Evolutionary conservation across 2,113 vertebrate species (phyloP).

Genomic region (Ceyx cyanopectus): DNA sequence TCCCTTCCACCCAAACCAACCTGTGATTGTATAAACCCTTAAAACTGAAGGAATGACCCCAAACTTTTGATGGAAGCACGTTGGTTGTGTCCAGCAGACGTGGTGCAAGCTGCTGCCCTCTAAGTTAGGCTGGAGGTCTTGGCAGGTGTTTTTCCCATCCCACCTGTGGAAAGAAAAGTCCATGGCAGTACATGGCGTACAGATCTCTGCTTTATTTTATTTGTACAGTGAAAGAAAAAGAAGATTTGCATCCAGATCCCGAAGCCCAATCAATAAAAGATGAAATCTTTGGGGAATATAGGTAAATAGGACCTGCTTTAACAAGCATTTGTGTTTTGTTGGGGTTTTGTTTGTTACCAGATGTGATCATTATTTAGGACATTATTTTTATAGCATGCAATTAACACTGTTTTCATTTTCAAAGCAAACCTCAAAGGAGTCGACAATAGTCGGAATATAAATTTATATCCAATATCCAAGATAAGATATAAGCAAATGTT

Average conservation of each 20-base stretch:
- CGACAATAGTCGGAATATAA: slow-evolving; percentile 9
- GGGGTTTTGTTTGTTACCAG: slow-evolving; percentile 41
- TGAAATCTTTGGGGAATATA: slow-evolving; percentile 97
- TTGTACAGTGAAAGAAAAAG: slow-evolving; percentile 94
- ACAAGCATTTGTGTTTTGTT: slow-evolving; percentile 1
- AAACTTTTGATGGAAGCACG: background rate
- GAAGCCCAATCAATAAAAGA: slow-evolving; percentile 96
- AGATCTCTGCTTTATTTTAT: slow-evolving; percentile 60
- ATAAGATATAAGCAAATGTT: slow-evolving; percentile 66
- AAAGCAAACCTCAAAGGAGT: slow-evolving; percentile 69
- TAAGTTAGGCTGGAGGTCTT: background rate
- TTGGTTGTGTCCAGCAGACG: background rate
- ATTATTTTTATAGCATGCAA: slow-evolving; percentile 39
- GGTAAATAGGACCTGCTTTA: slow-evolving; percentile 79
- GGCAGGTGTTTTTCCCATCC: background rate
- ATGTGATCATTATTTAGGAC: slow-evolving; percentile 1
- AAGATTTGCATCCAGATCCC: slow-evolving; percentile 94
- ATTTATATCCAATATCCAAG: slow-evolving; percentile 52
- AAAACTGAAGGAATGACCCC: background rate
- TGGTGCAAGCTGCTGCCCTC: background rate
- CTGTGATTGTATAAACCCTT: background rate
- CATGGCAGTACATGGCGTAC: background rate
- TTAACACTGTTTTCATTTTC: slow-evolving; percentile 54
- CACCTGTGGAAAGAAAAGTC: background rate
- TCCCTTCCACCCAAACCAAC: background rate